Percentiles rank a stretch among this genome's conserved stretches.
Conservation (phyloP, 2,888 invertebrate species). For the Falcaria lacertinaria region DNA sequence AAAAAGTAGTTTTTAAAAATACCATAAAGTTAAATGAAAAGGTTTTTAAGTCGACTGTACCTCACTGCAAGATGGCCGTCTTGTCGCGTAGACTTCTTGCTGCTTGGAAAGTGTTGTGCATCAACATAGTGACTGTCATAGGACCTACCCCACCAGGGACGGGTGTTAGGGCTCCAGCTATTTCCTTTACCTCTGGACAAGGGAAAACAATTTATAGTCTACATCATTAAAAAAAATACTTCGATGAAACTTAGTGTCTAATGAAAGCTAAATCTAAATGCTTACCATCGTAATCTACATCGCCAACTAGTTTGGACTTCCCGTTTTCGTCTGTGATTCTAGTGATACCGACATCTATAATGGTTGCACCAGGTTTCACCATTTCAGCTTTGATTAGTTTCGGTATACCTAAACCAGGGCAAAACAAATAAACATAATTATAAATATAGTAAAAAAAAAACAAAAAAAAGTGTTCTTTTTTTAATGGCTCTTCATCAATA, state of each 20-base stretch:
- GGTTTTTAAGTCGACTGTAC: neutral
- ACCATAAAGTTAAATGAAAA: neutral
- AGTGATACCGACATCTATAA: conserved; percentile 94
- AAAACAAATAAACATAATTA: too few species aligned
- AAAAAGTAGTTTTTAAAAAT: neutral
- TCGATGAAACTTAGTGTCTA: too few species aligned
- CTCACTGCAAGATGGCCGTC: conserved; percentile 24
- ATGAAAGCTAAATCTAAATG: too few species aligned
- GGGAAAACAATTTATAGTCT: conserved; percentile 22
- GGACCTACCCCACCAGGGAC: conserved; percentile 96
- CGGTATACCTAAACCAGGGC: conserved; percentile 84
- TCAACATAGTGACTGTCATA: conserved; percentile 96
- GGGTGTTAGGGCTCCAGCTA: conserved; percentile 92
- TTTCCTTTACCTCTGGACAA: conserved; percentile 83
- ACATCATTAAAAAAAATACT: conserved; percentile 1
- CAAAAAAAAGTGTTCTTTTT: neutral
- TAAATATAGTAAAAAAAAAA: neutral
- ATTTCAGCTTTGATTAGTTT: conserved; percentile 88
- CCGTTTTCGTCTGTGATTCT: conserved; percentile 83
- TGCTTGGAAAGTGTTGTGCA: conserved; percentile 92
- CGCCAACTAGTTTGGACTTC: conserved; percentile 88
- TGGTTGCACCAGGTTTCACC: conserved; percentile 92
- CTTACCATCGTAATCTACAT: conserved; percentile 91
- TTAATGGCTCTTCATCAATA: too few species aligned
- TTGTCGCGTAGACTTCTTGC: conserved; percentile 71